Evolutionary conservation across 1,140 invertebrate species (phyloP).

Genomic region (Campoletis sonorensis): DNA sequence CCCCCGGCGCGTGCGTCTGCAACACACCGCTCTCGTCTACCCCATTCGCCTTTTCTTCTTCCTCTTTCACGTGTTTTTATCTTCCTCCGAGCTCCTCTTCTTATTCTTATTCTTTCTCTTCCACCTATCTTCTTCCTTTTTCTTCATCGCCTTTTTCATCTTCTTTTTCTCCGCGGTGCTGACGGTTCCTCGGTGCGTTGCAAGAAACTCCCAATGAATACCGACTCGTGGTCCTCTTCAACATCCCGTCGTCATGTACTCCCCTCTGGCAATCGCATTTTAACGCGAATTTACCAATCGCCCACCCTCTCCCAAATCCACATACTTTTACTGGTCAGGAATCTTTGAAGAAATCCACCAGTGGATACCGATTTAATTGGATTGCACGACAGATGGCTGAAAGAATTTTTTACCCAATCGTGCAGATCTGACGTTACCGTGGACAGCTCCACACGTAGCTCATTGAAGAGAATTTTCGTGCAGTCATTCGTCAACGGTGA

Average conservation of each 20-base stretch:
- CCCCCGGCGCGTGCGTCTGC: constrained; percentile 75
- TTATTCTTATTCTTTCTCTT: constrained; percentile 43
- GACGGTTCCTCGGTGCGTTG: constrained; percentile 34
- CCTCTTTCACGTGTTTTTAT: constrained; percentile 1
- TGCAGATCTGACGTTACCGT: too few relatives aligned
- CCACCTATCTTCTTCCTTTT: constrained; percentile 29
- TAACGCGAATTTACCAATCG: constrained; percentile 48
- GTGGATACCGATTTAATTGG: constrained; percentile 19
- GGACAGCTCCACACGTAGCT: background rate
- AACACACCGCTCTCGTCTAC: constrained; percentile 51
- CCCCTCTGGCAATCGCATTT: constrained; percentile 41
- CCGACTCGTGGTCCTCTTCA: constrained; percentile 14
- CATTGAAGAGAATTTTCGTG: background rate
- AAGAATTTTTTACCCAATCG: background rate
- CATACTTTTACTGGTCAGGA: background rate
- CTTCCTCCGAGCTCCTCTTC: background rate
- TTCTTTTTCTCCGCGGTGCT: background rate
- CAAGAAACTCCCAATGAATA: constrained; percentile 31
- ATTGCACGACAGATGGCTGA: constrained; percentile 56
- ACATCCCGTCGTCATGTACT: constrained; percentile 12
- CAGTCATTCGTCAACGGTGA: background rate
- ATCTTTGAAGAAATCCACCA: background rate
- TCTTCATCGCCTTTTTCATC: background rate
- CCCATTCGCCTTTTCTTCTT: constrained; percentile 40
- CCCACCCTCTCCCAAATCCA: background rate